Evolutionary conservation across 2,113 vertebrate genomes (phyloP).

Genomic region (Muscicapa adusta): DNA sequence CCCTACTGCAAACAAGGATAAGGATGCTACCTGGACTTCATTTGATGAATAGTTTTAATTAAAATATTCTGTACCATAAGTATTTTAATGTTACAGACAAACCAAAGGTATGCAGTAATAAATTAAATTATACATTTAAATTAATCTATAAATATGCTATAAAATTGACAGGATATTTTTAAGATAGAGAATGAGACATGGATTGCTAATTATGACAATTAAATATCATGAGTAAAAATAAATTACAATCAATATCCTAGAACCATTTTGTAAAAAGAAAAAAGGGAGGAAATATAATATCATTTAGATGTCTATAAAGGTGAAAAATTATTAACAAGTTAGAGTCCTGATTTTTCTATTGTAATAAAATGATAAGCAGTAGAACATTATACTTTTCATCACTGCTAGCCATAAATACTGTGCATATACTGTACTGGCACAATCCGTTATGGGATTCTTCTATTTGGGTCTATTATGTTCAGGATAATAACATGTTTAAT

Average conservation of each 20-base stretch:
- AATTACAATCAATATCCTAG: slow-evolving; percentile 79
- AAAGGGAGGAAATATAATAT: slow-evolving; percentile 66
- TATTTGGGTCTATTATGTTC: slow-evolving; percentile 49
- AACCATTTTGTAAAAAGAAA: slow-evolving; percentile 63
- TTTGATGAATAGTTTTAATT: slow-evolving; percentile 88
- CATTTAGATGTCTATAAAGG: slow-evolving; percentile 64
- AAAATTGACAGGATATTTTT: slow-evolving; percentile 78
- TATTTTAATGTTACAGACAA: slow-evolving; percentile 85
- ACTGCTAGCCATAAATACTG: slow-evolving; percentile 22
- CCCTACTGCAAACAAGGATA: slow-evolving; percentile 79
- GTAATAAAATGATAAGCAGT: slow-evolving; percentile 37
- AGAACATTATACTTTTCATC: slow-evolving; percentile 43
- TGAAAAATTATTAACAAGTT: slow-evolving; percentile 61
- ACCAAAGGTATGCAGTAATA: slow-evolving; percentile 80
- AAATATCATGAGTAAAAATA: slow-evolving; percentile 75
- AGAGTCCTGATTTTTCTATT: slow-evolving; percentile 52
- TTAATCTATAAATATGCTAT: slow-evolving; percentile 82
- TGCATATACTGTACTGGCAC: slow-evolving; percentile 11
- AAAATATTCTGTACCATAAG: slow-evolving; percentile 85
- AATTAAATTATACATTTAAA: slow-evolving; percentile 82
- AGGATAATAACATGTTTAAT: slow-evolving; percentile 37
- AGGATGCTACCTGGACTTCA: slow-evolving; percentile 77
- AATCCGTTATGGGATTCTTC: slow-evolving; percentile 48
- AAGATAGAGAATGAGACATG: slow-evolving; percentile 67
- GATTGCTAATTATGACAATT: slow-evolving; percentile 82